These are phyloP conservation scores for Lordiphosa andalusiaca DNA, from an alignment of 2,888 invertebrate genomes.

Conservation along the genomic window DNA sequence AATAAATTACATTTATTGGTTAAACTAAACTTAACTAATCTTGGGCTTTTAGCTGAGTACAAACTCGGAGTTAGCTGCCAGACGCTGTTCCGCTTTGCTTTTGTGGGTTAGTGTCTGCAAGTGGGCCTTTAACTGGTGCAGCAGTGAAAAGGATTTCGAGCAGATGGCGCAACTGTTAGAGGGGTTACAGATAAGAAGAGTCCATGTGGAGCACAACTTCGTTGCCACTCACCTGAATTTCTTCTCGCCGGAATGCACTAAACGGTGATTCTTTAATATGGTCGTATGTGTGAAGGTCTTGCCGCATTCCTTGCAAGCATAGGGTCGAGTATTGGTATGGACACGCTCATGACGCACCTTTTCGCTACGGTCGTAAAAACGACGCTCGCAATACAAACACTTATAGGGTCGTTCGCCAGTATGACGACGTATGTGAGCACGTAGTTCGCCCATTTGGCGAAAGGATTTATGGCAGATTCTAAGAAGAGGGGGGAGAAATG, in stretches of 20 bases:
- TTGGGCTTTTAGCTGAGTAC: no score
- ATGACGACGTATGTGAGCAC: slow-evolving; percentile 79
- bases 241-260: slow-evolving; percentile 60
- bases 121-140: slow-evolving; percentile 78
- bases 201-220: background rate
- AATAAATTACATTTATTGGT: slow-evolving; percentile 6
- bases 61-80: slow-evolving; percentile 6
- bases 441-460: slow-evolving; percentile 76
- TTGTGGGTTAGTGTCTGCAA: slow-evolving; percentile 74
- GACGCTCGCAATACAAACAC: slow-evolving; percentile 73
- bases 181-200: background rate
- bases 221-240: slow-evolving; percentile 47
- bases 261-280: slow-evolving; percentile 74
- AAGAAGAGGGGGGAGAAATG: background rate
- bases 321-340: slow-evolving; percentile 77
- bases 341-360: slow-evolving; percentile 63
- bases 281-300: slow-evolving; percentile 76
- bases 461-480: slow-evolving; percentile 76
- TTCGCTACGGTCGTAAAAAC: slow-evolving; percentile 64
- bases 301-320: slow-evolving; percentile 71
- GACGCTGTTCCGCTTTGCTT: slow-evolving; percentile 59
- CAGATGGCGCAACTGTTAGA: slow-evolving; percentile 69
- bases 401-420: slow-evolving; percentile 78
- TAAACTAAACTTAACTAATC: slow-evolving; percentile 12
- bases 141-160: slow-evolving; percentile 75